Conservation (phyloP, 2,113 vertebrate species). For the Marmota flaviventris region DNA sequence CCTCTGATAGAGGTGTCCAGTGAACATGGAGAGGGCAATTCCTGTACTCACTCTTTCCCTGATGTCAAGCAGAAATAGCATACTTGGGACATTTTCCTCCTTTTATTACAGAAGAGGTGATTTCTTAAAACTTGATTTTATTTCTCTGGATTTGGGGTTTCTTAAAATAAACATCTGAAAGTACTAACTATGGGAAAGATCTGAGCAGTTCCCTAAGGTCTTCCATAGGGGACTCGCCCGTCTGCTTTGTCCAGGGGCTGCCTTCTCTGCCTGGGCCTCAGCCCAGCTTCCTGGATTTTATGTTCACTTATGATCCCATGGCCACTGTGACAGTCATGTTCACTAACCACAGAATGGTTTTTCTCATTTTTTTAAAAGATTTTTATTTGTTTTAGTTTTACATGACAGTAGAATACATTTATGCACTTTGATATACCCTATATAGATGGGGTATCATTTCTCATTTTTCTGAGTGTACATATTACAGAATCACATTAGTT, state of each 20-base stretch:
- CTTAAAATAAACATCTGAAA: not conserved
- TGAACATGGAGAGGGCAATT: not conserved
- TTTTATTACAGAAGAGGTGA: not conserved
- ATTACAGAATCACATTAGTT: too few species aligned
- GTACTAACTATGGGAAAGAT: not conserved
- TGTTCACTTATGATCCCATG: conserved; percentile 27
- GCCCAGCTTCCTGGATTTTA: conserved; percentile 57
- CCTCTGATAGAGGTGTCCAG: not conserved
- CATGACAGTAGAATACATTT: too few species aligned
- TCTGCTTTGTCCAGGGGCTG: not conserved
- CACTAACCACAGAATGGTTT: not conserved
- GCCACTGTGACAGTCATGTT: conserved; percentile 48
- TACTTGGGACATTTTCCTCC: not conserved
- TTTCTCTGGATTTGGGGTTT: not conserved
- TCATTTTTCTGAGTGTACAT: too few species aligned
- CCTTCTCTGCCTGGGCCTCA: not conserved
- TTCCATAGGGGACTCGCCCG: not conserved
- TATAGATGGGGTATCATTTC: too few species aligned
- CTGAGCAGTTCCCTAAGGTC: not conserved
- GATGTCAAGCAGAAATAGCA: not conserved
- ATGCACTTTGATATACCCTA: too few species aligned
- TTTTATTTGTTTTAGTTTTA: too few species aligned
- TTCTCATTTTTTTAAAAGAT: not conserved
- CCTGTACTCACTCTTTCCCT: not conserved
- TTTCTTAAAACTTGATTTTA: not conserved